Base-by-base conservation (phyloP, 2,888 invertebrate species). In the Amiota mariae region DNA sequence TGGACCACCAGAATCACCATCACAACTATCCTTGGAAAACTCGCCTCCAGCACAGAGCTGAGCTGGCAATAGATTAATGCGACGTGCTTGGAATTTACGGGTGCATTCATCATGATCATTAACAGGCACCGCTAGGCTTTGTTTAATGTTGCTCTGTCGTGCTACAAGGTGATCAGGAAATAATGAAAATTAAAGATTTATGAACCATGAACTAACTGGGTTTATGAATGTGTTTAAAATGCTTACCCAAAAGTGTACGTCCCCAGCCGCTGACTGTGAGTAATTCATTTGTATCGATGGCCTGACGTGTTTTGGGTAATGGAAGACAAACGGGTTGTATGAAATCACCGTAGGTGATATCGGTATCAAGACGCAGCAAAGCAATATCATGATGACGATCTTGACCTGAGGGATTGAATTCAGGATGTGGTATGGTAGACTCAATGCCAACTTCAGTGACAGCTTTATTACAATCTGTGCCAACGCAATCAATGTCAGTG, bases 311-410 rank as follows among this genome's bases (percentile, higher is more conserved):
- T 2, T 70, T 82, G 56, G 78, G 57, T 51, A 88, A 75, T 15
- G 93, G 93, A 51, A 94, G 80, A 76, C 94, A 94, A 54, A 94
- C 91, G 0, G 94, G 93, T 74, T 90, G 90, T 24, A 93, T 90
- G 77, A 89, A 94, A 82, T 91, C 92, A 10, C 81, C 92, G 77
- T 91, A 93, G 2, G 83, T 72, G 0, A 93, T 93, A 18, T 92
- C 90, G 2, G 87, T 82, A 0, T 90, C 82, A 0, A 96, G 90
- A 73, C 95, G 91, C 20, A 96, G 82, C 13, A 96, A 88, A 0
- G 94, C 95, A 68, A 96, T 94, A 82, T 96, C 95, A 84, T 95
- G 90, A 70, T 91, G 91, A 76, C 94, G 93, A 83, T 94, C 91
- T 0, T 76, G 77, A 76, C 92, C 92, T 0, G 82, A 79, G 12